These are phyloP conservation scores for Tipula vernalis DNA, from an alignment of 2,888 invertebrate genomes.

Conservation along the genomic window DNA sequence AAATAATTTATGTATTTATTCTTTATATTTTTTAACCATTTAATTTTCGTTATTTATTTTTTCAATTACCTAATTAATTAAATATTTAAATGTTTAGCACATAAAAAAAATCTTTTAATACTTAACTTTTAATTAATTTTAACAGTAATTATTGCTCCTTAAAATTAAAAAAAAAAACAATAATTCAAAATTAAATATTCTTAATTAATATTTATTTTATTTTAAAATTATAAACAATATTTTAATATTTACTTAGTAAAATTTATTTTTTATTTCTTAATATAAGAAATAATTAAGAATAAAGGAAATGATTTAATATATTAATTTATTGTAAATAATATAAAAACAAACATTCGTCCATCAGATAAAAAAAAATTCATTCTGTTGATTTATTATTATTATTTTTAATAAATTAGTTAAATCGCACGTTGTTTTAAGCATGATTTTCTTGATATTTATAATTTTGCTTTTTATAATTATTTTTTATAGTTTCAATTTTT, in stretches of 20 bases:
- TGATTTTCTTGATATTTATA: neutral
- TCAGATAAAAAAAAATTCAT: neutral
- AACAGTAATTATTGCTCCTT: neutral
- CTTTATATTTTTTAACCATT: neutral
- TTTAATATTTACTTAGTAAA: neutral
- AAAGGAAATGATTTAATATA: neutral
- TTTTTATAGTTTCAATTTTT: neutral
- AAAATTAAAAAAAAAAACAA: neutral
- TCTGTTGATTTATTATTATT: neutral
- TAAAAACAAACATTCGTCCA: neutral
- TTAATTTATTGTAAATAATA: neutral
- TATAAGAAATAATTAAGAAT: neutral
- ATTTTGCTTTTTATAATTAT: neutral
- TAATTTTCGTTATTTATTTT: neutral
- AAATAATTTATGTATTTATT: neutral
- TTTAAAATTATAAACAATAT: neutral
- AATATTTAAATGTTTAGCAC: neutral
- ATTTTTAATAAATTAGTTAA: neutral
- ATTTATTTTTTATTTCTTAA: neutral
- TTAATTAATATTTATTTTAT: neutral
- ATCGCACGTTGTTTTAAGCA: neutral
- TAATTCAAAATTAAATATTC: neutral
- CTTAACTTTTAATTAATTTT: neutral
- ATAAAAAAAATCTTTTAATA: neutral
- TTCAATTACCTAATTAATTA: neutral